Conservation (phyloP, 2,888 invertebrate genomes). For the Harmothoe impar region DNA sequence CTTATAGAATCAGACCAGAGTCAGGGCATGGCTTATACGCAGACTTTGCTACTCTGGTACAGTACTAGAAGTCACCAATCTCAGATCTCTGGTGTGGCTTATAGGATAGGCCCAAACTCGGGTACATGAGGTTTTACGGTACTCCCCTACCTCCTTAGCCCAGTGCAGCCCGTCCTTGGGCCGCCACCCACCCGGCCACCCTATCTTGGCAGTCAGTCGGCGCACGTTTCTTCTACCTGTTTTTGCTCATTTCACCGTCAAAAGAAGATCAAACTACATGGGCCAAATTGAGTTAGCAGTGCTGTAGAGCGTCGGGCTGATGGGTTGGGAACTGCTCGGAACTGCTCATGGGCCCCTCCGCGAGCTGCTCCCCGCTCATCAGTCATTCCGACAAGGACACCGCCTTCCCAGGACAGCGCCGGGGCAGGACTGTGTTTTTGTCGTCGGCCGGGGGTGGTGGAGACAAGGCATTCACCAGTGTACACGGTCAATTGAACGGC, state of each 20-base stretch:
- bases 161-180: neutral
- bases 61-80: too few species aligned
- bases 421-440: neutral
- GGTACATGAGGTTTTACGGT: too few species aligned
- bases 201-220: slow-evolving; percentile 4
- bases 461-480: neutral
- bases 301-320: slow-evolving; percentile 28
- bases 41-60: too few species aligned
- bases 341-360: neutral
- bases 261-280: slow-evolving; percentile 56
- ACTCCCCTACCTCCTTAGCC: too few species aligned
- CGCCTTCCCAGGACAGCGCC: neutral
- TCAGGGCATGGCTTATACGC: too few species aligned
- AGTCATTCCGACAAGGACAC: slow-evolving; percentile 21
- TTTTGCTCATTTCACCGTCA: slow-evolving; percentile 56
- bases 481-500: slow-evolving; percentile 21
- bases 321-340: slow-evolving; percentile 8
- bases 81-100: too few species aligned
- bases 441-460: neutral
- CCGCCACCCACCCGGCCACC: neutral
- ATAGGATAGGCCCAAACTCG: too few species aligned
- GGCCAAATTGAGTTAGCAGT: slow-evolving; percentile 53
- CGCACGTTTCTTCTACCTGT: slow-evolving; percentile 54
- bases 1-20: too few species aligned
- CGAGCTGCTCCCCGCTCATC: neutral